Evolutionary conservation across 2,113 vertebrate genomes (phyloP).

Genomic region (Bettongia penicillata): DNA sequence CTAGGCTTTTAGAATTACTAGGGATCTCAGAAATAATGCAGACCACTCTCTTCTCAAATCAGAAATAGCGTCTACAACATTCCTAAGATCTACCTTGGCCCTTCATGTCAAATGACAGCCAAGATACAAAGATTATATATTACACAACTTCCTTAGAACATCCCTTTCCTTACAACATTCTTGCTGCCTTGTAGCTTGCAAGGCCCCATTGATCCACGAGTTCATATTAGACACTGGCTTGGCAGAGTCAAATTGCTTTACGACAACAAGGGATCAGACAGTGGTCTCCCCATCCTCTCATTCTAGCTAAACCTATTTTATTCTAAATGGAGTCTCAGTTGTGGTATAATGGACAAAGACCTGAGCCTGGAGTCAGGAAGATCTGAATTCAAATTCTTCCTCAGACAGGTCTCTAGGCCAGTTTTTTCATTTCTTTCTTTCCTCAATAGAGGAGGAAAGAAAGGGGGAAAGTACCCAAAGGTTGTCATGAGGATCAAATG

Average conservation of each 20-base stretch:
- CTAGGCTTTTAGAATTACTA: not conserved
- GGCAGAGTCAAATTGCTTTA: not conserved
- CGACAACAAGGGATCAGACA: not conserved
- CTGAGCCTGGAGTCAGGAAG: not conserved
- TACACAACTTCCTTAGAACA: not conserved
- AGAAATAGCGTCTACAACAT: not conserved
- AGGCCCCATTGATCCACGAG: not conserved
- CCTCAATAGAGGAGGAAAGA: not conserved
- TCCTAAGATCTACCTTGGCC: not conserved
- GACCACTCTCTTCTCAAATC: not conserved
- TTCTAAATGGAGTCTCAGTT: not conserved
- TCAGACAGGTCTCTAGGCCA: not conserved
- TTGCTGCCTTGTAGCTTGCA: not conserved
- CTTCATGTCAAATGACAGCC: not conserved
- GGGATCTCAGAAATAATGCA: not conserved
- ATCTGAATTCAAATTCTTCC: not conserved
- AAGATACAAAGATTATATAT: not conserved
- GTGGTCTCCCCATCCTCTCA: not conserved
- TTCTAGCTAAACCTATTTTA: not conserved
- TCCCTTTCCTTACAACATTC: not conserved
- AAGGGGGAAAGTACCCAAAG: not conserved
- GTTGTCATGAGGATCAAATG: not conserved
- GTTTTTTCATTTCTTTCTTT: not conserved
- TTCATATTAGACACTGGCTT: not conserved
- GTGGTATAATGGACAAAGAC: not conserved